Conservation (phyloP, 2,113 vertebrate genomes). For the Isurus oxyrinchus region DNA sequence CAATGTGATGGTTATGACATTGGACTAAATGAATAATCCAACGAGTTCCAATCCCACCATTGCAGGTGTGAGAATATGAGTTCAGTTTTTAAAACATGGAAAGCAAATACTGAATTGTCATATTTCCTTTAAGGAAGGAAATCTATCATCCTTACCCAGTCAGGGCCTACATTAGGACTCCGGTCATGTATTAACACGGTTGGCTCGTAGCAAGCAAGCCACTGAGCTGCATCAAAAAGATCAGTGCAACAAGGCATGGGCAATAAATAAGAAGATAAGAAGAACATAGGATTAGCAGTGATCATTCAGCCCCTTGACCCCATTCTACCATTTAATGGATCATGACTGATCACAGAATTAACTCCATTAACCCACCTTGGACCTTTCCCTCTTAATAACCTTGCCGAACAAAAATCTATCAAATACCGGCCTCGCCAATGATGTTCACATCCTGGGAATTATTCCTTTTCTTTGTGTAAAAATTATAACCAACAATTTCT, state of each 20-base stretch:
- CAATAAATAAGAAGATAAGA: neutral
- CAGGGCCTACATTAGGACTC: neutral
- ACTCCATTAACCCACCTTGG: neutral
- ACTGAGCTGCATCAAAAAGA: neutral
- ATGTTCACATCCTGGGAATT: neutral
- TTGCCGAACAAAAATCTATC: neutral
- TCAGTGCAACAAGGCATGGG: neutral
- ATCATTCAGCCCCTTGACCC: neutral
- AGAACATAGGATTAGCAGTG: neutral
- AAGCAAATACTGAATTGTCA: neutral
- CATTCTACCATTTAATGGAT: neutral
- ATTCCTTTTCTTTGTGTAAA: neutral
- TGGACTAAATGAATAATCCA: neutral
- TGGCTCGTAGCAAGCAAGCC: neutral
- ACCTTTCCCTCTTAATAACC: neutral
- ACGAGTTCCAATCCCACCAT: neutral
- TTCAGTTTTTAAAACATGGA: neutral
- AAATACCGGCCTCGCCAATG: neutral
- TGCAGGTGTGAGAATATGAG: neutral
- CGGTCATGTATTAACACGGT: neutral
- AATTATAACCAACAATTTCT: neutral
- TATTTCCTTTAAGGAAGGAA: neutral
- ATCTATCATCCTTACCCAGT: neutral
- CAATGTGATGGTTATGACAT: too few species aligned
- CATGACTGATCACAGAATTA: neutral